A percentile compares a stretch with the other conserved stretches of the same genome.
Conservation (phyloP, 92 coral and sea anemone species). For the Zoanthus solanderi region DNA sequence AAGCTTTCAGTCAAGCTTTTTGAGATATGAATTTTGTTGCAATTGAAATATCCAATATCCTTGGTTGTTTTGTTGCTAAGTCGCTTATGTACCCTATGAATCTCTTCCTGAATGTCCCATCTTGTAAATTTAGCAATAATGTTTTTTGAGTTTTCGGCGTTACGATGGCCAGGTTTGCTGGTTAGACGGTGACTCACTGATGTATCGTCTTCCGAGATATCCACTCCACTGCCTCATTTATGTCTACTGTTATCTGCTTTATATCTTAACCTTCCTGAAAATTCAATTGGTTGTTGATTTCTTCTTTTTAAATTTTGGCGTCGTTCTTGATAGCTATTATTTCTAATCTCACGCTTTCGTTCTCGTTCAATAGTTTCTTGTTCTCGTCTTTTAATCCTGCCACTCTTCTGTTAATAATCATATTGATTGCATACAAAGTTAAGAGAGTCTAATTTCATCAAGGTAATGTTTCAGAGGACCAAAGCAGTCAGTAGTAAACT, state of each 20-base stretch:
- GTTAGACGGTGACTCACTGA: too few relatives aligned
- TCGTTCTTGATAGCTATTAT: not conserved
- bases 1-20: not conserved
- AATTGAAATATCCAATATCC: not conserved
- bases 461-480: constrained; percentile 1
- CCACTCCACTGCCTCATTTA: too few relatives aligned
- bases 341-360: constrained; percentile 15
- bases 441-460: not conserved
- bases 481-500: not conserved
- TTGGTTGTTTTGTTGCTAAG: too few relatives aligned
- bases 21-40: not conserved
- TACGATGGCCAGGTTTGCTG: too few relatives aligned
- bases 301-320: too few relatives aligned
- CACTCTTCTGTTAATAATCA: not conserved
- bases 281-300: too few relatives aligned
- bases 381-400: not conserved
- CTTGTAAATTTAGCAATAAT: too few relatives aligned
- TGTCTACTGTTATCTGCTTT: too few relatives aligned
- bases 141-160: too few relatives aligned
- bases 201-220: too few relatives aligned
- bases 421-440: not conserved
- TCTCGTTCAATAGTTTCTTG: not conserved
- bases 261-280: not conserved
- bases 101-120: not conserved
- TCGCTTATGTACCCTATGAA: too few relatives aligned